Base-by-base conservation (phyloP, 2,113 vertebrate genomes). In the Notarius quadriscutis region DNA sequence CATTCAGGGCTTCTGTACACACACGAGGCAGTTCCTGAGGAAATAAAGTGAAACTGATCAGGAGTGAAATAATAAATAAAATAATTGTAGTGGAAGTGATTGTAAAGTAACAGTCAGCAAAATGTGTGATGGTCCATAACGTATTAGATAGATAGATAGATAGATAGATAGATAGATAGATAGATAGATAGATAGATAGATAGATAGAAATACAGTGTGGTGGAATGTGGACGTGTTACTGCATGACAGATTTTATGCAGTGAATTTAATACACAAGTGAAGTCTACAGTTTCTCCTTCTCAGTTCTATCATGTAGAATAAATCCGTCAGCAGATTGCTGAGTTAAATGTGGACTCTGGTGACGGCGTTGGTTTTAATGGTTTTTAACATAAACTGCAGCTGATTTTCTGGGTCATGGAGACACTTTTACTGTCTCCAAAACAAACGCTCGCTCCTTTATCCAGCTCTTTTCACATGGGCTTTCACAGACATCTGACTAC, bases 371-470 rank as follows among this genome's bases (percentile, higher is more conserved):
- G 27, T 25, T 62, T 6, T 11, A 30, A 63, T 41, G 17, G 5
- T 18, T 20, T 67, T 55, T 55, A 50, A 18, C 51, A 15, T 53
- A 18, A 14, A 67, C n/a, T 22, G 7, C 51, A 25, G 62, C 75
- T 17, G 78, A 80, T 41, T 34, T 80, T 86, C n/a, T 63, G 63
- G 62, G 50, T 67, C 6, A 51, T 30, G 27, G 51, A 30, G 75
- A 67, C 30, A 11, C 10, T 80, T n/a, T 53, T 34, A 34, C 62
- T n/a, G 75, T 79, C 74, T 69, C 48, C 75, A 80, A 80, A 80
- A 86, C 62, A 80, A 80, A 86, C 75, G 55, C n/a, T 57, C 7
- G 7, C 7, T 80, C 27, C 62, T 34, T 69, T n/a, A 20, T 80
- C 62, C 51, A 9, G 51, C 17, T 14, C 62, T 50, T 67, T 25